Percentiles rank a stretch among this genome's conserved stretches.
These are phyloP conservation scores for Notolabrus celidotus DNA, from an alignment of 2,797 vertebrate genomes.

Conservation along the genomic window DNA sequence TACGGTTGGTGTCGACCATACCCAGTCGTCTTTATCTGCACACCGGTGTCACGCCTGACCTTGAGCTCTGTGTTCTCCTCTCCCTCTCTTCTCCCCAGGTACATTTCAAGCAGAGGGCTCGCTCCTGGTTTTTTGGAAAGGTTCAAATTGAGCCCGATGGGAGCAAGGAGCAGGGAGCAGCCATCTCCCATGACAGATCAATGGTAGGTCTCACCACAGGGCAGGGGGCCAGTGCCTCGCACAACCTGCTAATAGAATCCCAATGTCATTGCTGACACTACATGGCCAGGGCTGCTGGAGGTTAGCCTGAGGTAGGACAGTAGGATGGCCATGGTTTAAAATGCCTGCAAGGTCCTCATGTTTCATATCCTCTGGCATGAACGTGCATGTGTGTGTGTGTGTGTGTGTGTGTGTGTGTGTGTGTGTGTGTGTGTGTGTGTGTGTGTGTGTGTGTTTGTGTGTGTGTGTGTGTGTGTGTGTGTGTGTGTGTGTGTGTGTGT, in stretches of 20 bases:
- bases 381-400: neutral
- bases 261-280: constrained; percentile 88
- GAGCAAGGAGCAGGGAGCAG: constrained; percentile 78
- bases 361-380: constrained; percentile 32
- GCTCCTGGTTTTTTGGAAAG: constrained; percentile 77
- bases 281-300: constrained; percentile 76
- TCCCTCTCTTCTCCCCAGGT: constrained; percentile 65
- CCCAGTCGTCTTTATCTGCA: constrained; percentile 78
- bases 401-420: neutral
- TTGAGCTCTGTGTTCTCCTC: constrained; percentile 72
- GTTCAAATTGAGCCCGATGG: constrained; percentile 84
- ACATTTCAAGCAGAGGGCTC: constrained; percentile 73
- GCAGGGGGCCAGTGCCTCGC: constrained; percentile 82
- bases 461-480: neutral
- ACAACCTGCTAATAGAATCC: constrained; percentile 87
- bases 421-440: neutral
- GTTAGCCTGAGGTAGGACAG: constrained; percentile 77
- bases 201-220: constrained; percentile 86
- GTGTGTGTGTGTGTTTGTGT: neutral
- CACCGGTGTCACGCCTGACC: constrained; percentile 76
- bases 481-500: neutral
- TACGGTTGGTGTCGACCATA: constrained; percentile 77
- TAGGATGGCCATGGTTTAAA: constrained; percentile 64
- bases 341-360: constrained; percentile 52
- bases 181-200: constrained; percentile 89